A percentile compares a stretch with the other conserved stretches of the same genome.
These are phyloP conservation scores for Forficula auricularia DNA, from an alignment of 1,140 invertebrate species.

Conservation along the genomic window DNA sequence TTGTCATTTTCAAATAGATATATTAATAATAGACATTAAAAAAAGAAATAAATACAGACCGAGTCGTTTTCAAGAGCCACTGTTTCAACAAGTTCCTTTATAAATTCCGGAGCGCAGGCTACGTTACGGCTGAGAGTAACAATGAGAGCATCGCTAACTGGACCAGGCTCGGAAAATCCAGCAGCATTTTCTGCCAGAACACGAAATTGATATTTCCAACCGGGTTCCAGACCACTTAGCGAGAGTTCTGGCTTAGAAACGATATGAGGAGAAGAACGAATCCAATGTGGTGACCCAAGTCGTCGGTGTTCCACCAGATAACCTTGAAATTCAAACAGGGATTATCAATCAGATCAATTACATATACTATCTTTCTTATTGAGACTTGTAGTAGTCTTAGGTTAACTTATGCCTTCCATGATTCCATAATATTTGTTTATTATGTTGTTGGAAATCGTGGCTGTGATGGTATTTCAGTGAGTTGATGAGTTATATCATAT, in stretches of 20 bases:
- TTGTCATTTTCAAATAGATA: neutral
- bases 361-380: too few species aligned
- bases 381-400: too few species aligned
- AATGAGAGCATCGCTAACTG: slow-evolving; percentile 56
- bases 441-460: too few species aligned
- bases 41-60: slow-evolving; percentile 17
- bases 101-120: slow-evolving; percentile 46
- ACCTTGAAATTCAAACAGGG: slow-evolving; percentile 22
- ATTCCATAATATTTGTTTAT: too few species aligned
- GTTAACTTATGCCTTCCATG: too few species aligned
- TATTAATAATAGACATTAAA: neutral
- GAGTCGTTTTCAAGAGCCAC: slow-evolving; percentile 59
- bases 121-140: slow-evolving; percentile 43
- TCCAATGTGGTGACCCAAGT: slow-evolving; percentile 56
- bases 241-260: slow-evolving; percentile 50
- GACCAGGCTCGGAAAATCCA: slow-evolving; percentile 59
- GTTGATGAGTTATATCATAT: too few species aligned
- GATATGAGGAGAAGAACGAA: slow-evolving; percentile 48
- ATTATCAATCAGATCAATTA: too few species aligned
- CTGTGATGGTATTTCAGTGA: too few species aligned
- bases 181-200: slow-evolving; percentile 72
- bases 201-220: slow-evolving; percentile 76
- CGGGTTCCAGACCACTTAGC: slow-evolving; percentile 60
- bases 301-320: slow-evolving; percentile 66
- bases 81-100: slow-evolving; percentile 43